phyloP scores from a whole-genome alignment of 2,888 invertebrate genomes.

The Galeopsomyia nigrocyanea region DNA sequence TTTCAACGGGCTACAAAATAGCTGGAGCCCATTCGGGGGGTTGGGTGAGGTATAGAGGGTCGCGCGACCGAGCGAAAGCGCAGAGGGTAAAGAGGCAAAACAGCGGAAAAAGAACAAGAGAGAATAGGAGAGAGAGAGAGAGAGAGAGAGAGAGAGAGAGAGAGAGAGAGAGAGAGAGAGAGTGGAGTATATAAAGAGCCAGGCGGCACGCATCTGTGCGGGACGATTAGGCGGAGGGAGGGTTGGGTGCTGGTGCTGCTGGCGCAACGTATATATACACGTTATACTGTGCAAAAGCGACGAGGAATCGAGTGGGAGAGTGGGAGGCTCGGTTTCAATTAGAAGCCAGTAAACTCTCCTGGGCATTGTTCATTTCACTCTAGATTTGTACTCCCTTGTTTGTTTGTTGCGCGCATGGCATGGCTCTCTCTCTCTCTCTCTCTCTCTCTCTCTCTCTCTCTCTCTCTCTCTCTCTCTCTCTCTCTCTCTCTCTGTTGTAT shows the following conservation, averaged over 20 bases:
- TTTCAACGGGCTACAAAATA: conserved; percentile 9
- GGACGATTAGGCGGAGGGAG: conserved; percentile 60
- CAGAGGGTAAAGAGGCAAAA: conserved; percentile 43
- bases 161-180: background rate
- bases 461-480: too few relatives aligned
- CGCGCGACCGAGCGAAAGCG: background rate
- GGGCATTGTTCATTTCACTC: conserved; percentile 63
- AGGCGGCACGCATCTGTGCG: conserved; percentile 62
- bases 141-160: conserved; percentile 27
- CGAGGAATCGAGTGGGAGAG: conserved; percentile 17
- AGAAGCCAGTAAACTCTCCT: conserved; percentile 64
- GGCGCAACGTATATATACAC: conserved; percentile 9
- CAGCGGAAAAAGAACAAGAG: conserved; percentile 22
- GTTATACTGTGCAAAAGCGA: conserved; percentile 4
- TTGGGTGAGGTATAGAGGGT: too few relatives aligned
- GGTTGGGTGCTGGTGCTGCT: too few relatives aligned
- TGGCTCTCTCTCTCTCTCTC: too few relatives aligned
- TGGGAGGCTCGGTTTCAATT: conserved; percentile 66
- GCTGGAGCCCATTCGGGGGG: background rate
- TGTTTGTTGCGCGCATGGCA: conserved; percentile 55
- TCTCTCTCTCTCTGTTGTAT: too few relatives aligned
- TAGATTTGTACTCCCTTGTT: conserved; percentile 66
- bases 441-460: conserved; percentile 2
- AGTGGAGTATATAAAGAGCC: conserved; percentile 29
- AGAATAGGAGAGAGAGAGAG: conserved; percentile 3